Conservation (phyloP, 2,888 invertebrate species). For the Microplitis deprimator region DNA sequence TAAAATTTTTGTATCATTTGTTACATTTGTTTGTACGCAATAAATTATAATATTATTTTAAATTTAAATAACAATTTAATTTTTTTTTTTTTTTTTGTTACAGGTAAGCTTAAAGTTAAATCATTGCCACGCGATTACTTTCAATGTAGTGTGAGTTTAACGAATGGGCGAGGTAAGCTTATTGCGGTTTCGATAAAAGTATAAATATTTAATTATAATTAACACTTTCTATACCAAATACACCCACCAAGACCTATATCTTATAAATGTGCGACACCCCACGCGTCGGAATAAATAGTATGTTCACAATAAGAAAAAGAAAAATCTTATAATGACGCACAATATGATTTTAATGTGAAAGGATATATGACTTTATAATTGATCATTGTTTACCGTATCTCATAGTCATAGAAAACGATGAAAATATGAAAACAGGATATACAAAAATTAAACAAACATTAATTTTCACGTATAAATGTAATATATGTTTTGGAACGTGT, state of each 20-base stretch:
- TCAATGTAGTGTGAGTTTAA: constrained; percentile 25
- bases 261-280: constrained; percentile 13
- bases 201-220: constrained; percentile 5
- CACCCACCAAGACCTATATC: constrained; percentile 13
- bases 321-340: constrained; percentile 22
- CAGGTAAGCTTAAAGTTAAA: constrained; percentile 67
- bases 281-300: constrained; percentile 20
- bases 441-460: constrained; percentile 19
- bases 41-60: background rate
- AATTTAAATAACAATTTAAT: constrained; percentile 15
- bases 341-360: constrained; percentile 24
- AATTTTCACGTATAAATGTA: constrained; percentile 13
- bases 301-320: constrained; percentile 5
- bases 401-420: background rate
- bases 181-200: background rate
- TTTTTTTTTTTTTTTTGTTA: constrained; percentile 51
- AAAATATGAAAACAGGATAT: background rate
- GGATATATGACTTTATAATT: constrained; percentile 39
- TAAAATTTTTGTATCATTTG: constrained; percentile 42
- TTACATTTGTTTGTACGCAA: constrained; percentile 23
- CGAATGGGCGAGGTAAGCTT: constrained; percentile 7
- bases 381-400: constrained; percentile 33
- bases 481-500: constrained; percentile 1
- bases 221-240: background rate
- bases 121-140: constrained; percentile 53